Conservation (phyloP, 2,888 invertebrate species). For the Molorchus minor region DNA sequence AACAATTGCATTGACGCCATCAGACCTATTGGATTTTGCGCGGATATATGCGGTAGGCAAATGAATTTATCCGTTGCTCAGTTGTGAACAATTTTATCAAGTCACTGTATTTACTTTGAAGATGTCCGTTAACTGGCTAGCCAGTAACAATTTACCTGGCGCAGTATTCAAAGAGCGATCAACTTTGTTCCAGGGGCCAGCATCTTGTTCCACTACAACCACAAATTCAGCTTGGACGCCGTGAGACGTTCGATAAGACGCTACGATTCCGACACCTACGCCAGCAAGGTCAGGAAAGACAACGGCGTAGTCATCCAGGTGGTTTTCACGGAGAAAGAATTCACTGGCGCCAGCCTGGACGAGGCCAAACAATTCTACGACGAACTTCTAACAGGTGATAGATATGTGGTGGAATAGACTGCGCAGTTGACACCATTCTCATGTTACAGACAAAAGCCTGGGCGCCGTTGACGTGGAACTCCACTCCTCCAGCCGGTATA, state of each 20-base stretch:
- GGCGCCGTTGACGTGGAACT: slow-evolving; percentile 5
- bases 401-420: slow-evolving; percentile 3
- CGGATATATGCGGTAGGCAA: slow-evolving; percentile 43
- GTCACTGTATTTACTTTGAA: background rate
- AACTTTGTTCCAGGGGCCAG: slow-evolving; percentile 40
- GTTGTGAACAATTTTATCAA: background rate
- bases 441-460: slow-evolving; percentile 21
- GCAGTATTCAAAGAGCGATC: background rate
- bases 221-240: slow-evolving; percentile 35
- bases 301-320: slow-evolving; percentile 44
- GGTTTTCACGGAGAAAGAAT: slow-evolving; percentile 50
- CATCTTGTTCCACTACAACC: slow-evolving; percentile 34
- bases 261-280: slow-evolving; percentile 41
- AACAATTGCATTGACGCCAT: slow-evolving; percentile 28
- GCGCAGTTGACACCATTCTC: background rate
- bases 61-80: background rate
- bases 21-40: slow-evolving; percentile 42
- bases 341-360: slow-evolving; percentile 45
- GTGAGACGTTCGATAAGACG: slow-evolving; percentile 37
- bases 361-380: slow-evolving; percentile 38
- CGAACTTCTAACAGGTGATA: slow-evolving; percentile 26
- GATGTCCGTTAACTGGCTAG: background rate
- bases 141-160: background rate
- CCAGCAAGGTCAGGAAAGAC: slow-evolving; percentile 42
- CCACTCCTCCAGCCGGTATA: slow-evolving; percentile 12